phyloP scores from a whole-genome alignment of 2,797 vertebrate species.

The Enteromius anoplus region DNA sequence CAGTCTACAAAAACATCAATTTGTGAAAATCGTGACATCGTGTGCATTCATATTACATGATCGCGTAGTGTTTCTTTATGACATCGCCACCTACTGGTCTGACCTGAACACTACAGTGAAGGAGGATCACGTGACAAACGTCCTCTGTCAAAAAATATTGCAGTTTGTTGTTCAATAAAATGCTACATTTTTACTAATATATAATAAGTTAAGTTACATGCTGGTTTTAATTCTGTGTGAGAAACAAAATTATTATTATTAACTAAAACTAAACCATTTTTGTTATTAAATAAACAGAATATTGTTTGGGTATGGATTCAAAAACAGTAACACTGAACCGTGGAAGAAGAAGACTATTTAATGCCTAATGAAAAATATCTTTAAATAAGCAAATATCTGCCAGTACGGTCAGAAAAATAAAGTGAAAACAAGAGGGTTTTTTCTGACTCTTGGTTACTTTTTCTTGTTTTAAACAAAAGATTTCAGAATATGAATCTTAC shows the following conservation, averaged over 20 bases:
- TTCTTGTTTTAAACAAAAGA: neutral
- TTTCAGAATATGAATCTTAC: neutral
- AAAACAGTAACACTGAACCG: no score
- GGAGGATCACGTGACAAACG: neutral
- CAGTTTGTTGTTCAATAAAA: no score
- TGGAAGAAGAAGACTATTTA: no score
- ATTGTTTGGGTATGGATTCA: neutral
- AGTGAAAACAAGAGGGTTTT: neutral
- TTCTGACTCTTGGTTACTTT: neutral
- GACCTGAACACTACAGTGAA: neutral
- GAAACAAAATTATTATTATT: no score
- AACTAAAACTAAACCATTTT: no score
- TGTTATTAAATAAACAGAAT: no score
- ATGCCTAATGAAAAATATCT: neutral
- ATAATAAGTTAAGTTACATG: no score
- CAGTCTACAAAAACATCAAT: neutral
- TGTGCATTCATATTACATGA: neutral
- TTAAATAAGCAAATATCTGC: neutral
- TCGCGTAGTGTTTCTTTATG: neutral
- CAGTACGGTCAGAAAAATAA: neutral
- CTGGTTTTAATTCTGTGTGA: no score
- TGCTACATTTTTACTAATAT: no score
- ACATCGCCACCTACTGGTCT: neutral
- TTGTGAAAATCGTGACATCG: neutral
- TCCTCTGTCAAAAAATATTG: neutral